Conservation (phyloP, 2,888 invertebrate species). For the Rotaria macrura region DNA sequence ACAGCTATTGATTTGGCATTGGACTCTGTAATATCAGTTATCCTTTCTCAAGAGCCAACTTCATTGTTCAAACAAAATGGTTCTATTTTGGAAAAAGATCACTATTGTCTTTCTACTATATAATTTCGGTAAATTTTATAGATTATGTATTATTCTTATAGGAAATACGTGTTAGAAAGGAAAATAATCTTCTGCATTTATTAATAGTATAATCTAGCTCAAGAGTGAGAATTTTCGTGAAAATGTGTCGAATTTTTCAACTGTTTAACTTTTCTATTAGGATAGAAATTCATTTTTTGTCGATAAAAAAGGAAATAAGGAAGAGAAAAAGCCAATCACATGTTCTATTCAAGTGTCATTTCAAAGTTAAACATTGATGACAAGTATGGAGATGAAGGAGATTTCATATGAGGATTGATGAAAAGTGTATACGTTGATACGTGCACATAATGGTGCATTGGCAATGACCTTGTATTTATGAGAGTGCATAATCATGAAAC, state of each 20-base stretch:
- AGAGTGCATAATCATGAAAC: neutral
- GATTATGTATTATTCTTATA: neutral
- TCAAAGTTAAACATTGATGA: too few species aligned
- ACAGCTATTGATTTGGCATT: neutral
- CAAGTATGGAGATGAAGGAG: neutral
- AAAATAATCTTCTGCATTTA: neutral
- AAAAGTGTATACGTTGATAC: neutral
- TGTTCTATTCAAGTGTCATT: too few species aligned
- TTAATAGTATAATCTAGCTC: too few species aligned
- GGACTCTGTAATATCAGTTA: neutral
- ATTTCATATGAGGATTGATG: neutral
- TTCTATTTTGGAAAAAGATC: neutral
- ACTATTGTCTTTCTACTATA: neutral
- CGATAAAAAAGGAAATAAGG: too few species aligned
- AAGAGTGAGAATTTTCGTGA: too few species aligned
- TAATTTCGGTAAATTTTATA: neutral
- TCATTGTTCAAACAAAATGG: neutral
- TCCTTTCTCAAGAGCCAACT: neutral
- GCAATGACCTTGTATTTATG: neutral
- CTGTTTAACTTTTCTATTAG: too few species aligned
- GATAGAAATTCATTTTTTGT: too few species aligned
- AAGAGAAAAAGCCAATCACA: too few species aligned
- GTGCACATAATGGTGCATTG: neutral
- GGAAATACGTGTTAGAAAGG: neutral
- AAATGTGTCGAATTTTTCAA: too few species aligned